Conservation (phyloP, 2,888 invertebrate species). For the Cancer borealis region DNA sequence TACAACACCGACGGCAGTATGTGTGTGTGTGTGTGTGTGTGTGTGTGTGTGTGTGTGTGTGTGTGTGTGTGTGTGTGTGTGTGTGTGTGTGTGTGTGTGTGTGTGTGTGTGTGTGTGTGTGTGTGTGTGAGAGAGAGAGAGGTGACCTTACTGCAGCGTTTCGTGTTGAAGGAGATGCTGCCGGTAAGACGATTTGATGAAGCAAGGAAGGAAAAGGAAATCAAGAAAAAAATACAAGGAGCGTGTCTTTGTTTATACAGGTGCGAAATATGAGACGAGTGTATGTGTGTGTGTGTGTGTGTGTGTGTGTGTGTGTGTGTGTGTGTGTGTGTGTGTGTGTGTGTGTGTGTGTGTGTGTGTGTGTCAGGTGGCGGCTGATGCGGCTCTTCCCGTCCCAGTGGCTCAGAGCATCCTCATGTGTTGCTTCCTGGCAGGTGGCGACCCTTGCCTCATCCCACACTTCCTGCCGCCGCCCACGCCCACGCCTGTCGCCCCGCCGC, state of each 20-base stretch:
- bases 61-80: neutral
- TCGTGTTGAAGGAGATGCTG: too few relatives aligned
- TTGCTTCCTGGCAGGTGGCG: conserved; percentile 26
- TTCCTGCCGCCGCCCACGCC: too few relatives aligned
- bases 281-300: neutral
- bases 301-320: neutral
- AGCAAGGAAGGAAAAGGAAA: too few relatives aligned
- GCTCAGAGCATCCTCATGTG: conserved; percentile 30
- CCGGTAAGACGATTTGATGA: too few relatives aligned
- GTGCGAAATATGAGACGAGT: too few relatives aligned
- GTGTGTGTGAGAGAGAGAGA: too few relatives aligned
- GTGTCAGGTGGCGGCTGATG: neutral
- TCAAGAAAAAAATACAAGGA: too few relatives aligned
- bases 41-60: neutral
- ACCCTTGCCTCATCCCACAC: neutral
- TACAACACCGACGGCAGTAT: too few relatives aligned
- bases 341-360: neutral
- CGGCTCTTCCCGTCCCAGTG: neutral
- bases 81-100: too few relatives aligned
- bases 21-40: too few relatives aligned
- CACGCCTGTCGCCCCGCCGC: neutral
- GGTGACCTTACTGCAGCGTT: too few relatives aligned
- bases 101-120: neutral
- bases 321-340: neutral
- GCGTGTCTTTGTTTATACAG: too few relatives aligned